Evolutionary conservation across 2,113 vertebrate genomes (phyloP).

Genomic region (Dasyurus viverrinus): DNA sequence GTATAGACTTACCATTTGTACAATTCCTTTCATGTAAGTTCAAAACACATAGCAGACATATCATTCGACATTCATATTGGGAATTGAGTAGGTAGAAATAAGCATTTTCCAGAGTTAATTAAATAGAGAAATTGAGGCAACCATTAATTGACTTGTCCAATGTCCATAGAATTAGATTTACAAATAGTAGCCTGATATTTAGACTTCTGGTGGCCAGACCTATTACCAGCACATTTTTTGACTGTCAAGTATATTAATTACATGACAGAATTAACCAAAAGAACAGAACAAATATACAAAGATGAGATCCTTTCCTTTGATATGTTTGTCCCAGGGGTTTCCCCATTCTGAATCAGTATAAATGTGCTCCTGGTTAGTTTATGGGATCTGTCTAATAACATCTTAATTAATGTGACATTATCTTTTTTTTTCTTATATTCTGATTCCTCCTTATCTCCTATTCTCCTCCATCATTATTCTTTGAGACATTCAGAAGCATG

Average conservation of each 20-base stretch:
- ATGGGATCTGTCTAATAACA: neutral
- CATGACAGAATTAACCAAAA: neutral
- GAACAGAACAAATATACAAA: neutral
- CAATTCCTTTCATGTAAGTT: neutral
- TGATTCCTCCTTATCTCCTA: neutral
- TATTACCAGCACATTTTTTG: fast-evolving
- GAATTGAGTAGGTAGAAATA: neutral
- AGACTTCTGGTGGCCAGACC: neutral
- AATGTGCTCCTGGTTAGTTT: neutral
- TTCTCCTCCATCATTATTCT: neutral
- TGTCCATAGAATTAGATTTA: neutral
- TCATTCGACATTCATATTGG: neutral
- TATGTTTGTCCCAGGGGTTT: neutral
- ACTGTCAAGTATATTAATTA: neutral
- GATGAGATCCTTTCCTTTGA: fast-evolving
- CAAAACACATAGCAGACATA: neutral
- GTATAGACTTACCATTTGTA: neutral
- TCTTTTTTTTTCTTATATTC: neutral
- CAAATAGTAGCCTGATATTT: neutral
- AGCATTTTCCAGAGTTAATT: neutral
- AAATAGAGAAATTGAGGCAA: slow-evolving; percentile 13
- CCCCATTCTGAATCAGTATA: neutral
- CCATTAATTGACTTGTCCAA: neutral
- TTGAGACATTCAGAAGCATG: neutral
- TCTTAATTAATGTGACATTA: neutral